Conservation (phyloP, 2,888 invertebrate species). For the Acleris sparsana region DNA sequence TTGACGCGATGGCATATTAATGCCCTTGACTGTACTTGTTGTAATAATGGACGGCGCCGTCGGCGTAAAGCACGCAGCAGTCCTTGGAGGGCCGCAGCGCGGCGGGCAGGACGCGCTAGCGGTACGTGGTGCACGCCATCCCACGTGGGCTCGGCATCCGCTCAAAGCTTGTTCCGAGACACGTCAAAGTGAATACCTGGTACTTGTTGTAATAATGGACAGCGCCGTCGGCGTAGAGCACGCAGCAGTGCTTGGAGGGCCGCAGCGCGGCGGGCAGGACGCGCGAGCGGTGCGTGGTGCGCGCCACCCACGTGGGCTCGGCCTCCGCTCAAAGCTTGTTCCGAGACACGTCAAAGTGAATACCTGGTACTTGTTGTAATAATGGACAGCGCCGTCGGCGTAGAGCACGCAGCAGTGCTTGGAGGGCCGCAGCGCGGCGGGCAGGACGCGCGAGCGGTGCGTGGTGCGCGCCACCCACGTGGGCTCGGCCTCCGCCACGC, state of each 20-base stretch:
- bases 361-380: constrained; percentile 73
- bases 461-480: constrained; percentile 72
- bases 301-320: constrained; percentile 68
- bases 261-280: constrained; percentile 70
- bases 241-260: constrained; percentile 70
- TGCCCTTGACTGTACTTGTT: too few relatives aligned
- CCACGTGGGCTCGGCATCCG: constrained; percentile 64
- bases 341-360: neutral
- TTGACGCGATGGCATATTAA: too few relatives aligned
- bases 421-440: constrained; percentile 69
- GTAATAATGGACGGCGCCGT: constrained; percentile 61
- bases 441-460: constrained; percentile 66
- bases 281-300: constrained; percentile 67
- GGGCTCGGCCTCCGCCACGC: constrained; percentile 59
- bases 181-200: constrained; percentile 53
- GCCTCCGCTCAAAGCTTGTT: constrained; percentile 46
- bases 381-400: constrained; percentile 60
- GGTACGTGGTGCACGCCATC: constrained; percentile 72
- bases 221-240: constrained; percentile 64
- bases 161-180: constrained; percentile 22
- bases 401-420: constrained; percentile 71
- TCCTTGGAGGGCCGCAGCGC: constrained; percentile 71
- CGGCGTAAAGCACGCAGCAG: constrained; percentile 67
- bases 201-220: constrained; percentile 67
- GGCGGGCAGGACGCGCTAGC: constrained; percentile 64